These are phyloP conservation scores for Plecotus auritus DNA, from an alignment of 2,113 vertebrate genomes.

Conservation along the genomic window DNA sequence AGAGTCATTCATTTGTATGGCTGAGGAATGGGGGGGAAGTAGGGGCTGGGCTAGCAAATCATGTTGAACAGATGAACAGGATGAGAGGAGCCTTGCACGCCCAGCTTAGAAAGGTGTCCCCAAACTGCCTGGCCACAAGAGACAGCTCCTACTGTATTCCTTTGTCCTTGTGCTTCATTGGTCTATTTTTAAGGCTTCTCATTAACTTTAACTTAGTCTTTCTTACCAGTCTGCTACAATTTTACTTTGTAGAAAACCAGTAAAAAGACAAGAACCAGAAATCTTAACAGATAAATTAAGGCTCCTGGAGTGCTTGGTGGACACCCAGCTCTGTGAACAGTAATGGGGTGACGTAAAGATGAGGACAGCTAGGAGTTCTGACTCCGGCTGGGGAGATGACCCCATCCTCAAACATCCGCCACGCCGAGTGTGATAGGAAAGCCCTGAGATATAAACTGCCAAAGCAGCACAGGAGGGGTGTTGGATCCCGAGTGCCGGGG, in stretches of 20 bases:
- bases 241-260: background rate
- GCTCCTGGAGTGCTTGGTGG: background rate
- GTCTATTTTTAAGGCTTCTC: background rate
- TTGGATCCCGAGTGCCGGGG: background rate
- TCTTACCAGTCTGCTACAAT: background rate
- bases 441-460: rapidly evolving
- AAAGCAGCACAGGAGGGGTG: background rate
- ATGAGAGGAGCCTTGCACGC: background rate
- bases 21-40: background rate
- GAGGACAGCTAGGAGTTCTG: background rate
- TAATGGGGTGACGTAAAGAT: background rate
- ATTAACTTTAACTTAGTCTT: background rate
- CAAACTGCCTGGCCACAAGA: background rate
- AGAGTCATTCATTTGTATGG: background rate
- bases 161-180: background rate
- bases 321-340: background rate
- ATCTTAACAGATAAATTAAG: background rate
- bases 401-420: background rate
- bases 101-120: background rate
- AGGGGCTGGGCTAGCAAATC: background rate
- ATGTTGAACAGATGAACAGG: background rate
- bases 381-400: background rate
- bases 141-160: background rate
- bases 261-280: background rate
- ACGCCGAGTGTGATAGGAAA: rapidly evolving